phyloP scores from a whole-genome alignment of 2,113 vertebrate genomes.

The Lasiurus cinereus region DNA sequence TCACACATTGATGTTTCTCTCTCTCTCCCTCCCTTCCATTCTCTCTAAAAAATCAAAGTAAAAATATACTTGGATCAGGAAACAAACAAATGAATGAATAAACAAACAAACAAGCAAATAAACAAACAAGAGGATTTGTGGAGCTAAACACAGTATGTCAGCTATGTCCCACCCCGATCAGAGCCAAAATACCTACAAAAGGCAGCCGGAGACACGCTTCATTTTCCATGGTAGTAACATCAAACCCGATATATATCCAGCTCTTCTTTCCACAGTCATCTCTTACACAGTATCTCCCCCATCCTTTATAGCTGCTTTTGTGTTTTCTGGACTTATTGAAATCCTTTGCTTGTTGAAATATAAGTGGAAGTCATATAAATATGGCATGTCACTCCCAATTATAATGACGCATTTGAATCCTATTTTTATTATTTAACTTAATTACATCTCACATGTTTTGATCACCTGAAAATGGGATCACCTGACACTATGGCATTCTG shows the following conservation, averaged over 20 bases:
- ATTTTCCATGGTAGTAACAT: background rate
- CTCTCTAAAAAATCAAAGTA: too few species aligned
- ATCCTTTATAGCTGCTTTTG: background rate
- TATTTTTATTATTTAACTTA: conserved; percentile 27
- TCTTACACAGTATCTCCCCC: background rate
- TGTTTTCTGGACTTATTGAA: background rate
- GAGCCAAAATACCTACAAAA: background rate
- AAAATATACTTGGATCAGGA: too few species aligned
- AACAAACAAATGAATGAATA: too few species aligned
- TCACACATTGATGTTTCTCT: too few species aligned
- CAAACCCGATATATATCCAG: background rate
- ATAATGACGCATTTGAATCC: conserved; percentile 44
- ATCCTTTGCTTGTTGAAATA: background rate
- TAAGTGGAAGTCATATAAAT: background rate
- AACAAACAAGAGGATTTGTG: background rate
- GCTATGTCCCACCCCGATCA: background rate
- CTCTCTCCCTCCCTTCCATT: too few species aligned
- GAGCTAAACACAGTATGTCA: background rate
- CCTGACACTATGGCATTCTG: background rate
- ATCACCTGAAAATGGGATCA: conserved; percentile 13
- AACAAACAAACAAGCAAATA: too few species aligned
- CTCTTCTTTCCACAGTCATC: background rate
- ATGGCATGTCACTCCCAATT: background rate
- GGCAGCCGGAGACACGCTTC: background rate
- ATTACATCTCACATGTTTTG: conserved; percentile 56